Conservation (phyloP, 1,140 invertebrate genomes). For the Penaeus indicus region DNA sequence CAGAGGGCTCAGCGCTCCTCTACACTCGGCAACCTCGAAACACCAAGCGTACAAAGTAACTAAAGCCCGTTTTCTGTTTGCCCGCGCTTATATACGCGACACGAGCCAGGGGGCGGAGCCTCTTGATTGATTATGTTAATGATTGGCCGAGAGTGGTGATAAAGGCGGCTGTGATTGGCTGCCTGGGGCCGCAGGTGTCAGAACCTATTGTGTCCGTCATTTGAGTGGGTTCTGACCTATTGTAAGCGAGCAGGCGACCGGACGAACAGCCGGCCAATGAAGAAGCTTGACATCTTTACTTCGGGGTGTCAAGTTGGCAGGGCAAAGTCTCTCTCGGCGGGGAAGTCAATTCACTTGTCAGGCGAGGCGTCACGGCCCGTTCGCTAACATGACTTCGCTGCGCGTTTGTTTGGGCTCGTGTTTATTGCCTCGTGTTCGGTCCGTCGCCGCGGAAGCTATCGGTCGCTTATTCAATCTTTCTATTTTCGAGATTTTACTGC, state of each 20-base stretch:
- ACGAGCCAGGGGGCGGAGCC: constrained; percentile 55
- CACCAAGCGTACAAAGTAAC: constrained; percentile 48
- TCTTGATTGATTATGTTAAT: constrained; percentile 68
- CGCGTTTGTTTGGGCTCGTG: too few relatives aligned
- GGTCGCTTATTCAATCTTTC: too few relatives aligned
- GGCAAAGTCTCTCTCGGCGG: not conserved
- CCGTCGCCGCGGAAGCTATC: too few relatives aligned
- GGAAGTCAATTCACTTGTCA: too few relatives aligned
- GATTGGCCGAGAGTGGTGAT: constrained; percentile 65
- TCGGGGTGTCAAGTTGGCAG: constrained; percentile 1
- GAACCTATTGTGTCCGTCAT: constrained; percentile 66
- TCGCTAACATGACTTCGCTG: too few relatives aligned
- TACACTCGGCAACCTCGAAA: constrained; percentile 1
- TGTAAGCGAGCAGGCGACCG: constrained; percentile 48
- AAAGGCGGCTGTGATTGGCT: constrained; percentile 65
- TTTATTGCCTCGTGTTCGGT: not conserved
- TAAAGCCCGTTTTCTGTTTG: constrained; percentile 59
- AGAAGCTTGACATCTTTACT: constrained; percentile 42
- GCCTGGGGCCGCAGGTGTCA: constrained; percentile 64
- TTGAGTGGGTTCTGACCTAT: constrained; percentile 61
- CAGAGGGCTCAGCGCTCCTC: not conserved
- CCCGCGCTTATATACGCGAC: constrained; percentile 47
- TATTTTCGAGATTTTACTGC: too few relatives aligned
- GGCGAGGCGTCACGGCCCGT: too few relatives aligned
- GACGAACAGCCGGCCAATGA: constrained; percentile 39